Conservation (phyloP, 2,888 invertebrate genomes). For the Coronaproctus castanopsis region DNA sequence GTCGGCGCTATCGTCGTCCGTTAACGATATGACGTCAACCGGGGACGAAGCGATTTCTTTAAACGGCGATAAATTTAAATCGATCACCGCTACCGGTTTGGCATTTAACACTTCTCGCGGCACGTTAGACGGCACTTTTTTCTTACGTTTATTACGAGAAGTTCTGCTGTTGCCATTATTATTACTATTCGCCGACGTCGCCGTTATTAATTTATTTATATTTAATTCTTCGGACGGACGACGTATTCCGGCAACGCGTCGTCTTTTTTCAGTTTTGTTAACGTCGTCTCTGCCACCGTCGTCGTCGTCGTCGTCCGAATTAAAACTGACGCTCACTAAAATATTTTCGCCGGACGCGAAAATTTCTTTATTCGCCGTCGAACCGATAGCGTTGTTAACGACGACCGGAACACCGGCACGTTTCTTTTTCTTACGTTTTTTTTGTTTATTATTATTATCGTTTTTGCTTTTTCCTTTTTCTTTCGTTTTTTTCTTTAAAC, state of each 20-base stretch:
- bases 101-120: slow-evolving; percentile 29
- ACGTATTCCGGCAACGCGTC: slow-evolving; percentile 26
- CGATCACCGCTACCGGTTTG: slow-evolving; percentile 67
- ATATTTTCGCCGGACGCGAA: slow-evolving; percentile 86
- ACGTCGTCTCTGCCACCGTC: slow-evolving; percentile 22
- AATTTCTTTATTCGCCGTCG: slow-evolving; percentile 66
- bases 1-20: slow-evolving; percentile 31
- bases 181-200: neutral
- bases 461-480: slow-evolving; percentile 23
- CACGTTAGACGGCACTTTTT: slow-evolving; percentile 21
- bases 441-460: too few species aligned
- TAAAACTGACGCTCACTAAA: slow-evolving; percentile 73
- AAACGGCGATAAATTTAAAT: slow-evolving; percentile 66
- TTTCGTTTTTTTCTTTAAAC: slow-evolving; percentile 28
- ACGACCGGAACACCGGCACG: slow-evolving; percentile 25
- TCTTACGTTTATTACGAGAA: slow-evolving; percentile 12
- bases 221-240: slow-evolving; percentile 24
- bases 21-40: slow-evolving; percentile 58
- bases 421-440: slow-evolving; percentile 28
- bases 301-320: slow-evolving; percentile 18
- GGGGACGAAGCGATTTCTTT: slow-evolving; percentile 62
- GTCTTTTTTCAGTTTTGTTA: slow-evolving; percentile 25
- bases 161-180: neutral
- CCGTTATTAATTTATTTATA: slow-evolving; percentile 9
- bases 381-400: slow-evolving; percentile 24